Percentiles rank a stretch among this genome's conserved stretches.
Conservation (phyloP, 2,888 invertebrate species). For the Apamea epomidion region DNA sequence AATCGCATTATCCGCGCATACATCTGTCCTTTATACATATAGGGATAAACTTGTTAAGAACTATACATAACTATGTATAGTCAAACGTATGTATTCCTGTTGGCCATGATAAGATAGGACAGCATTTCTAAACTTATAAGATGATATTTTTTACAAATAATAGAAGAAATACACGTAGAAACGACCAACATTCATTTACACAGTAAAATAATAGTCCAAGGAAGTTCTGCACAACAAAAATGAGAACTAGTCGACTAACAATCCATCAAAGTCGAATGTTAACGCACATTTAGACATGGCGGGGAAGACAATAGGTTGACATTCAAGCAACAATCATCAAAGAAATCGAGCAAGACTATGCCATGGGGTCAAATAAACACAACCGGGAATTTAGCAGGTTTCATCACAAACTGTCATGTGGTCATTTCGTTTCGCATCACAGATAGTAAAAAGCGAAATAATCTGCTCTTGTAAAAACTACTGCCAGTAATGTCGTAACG, state of each 20-base stretch:
- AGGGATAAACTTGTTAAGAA: background rate
- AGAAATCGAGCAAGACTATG: conserved; percentile 46
- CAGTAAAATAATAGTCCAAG: conserved; percentile 14
- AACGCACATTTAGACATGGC: conserved; percentile 37
- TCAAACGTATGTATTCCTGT: conserved; percentile 7
- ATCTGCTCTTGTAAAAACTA: conserved; percentile 62
- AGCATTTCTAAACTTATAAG: background rate
- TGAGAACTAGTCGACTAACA: conserved; percentile 9
- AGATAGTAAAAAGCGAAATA: conserved; percentile 56
- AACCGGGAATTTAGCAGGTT: conserved; percentile 54
- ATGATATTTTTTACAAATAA: conserved; percentile 19
- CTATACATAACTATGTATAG: background rate
- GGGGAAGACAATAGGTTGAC: conserved; percentile 26
- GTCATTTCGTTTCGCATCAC: conserved; percentile 43
- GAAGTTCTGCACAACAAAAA: conserved; percentile 28
- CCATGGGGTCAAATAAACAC: conserved; percentile 46
- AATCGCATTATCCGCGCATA: background rate
- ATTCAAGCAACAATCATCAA: conserved; percentile 51
- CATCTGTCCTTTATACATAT: background rate
- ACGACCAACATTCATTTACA: conserved; percentile 7
- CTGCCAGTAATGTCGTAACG: conserved; percentile 68
- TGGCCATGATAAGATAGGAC: background rate
- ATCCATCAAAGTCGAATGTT: conserved; percentile 27
- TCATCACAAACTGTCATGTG: conserved; percentile 41
- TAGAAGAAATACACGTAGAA: conserved; percentile 11